A percentile compares a stretch with the other conserved stretches of the same genome.
These are phyloP conservation scores for Elymnias hypermnestra DNA, from an alignment of 1,140 invertebrate species.

Conservation along the genomic window DNA sequence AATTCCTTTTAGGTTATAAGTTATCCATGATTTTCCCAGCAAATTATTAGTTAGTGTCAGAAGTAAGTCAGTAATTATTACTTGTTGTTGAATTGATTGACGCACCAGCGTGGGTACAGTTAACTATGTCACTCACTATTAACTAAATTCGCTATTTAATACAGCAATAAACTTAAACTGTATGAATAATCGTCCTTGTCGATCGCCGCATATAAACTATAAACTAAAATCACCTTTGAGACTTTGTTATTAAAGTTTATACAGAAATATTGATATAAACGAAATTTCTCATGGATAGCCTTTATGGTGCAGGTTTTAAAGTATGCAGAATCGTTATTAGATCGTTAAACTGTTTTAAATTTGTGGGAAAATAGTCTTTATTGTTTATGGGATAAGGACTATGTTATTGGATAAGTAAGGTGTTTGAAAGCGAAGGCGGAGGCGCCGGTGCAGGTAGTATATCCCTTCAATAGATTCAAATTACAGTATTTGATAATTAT, in stretches of 20 bases:
- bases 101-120: conserved; percentile 10
- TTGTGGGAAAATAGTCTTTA: neutral
- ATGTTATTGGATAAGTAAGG: neutral
- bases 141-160: conserved; percentile 20
- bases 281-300: neutral
- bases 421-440: conserved; percentile 13
- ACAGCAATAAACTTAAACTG: conserved; percentile 9
- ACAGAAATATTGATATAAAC: neutral
- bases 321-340: neutral
- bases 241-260: neutral
- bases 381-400: neutral
- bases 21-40: no score
- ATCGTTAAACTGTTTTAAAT: neutral
- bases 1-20: no score
- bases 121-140: conserved; percentile 19
- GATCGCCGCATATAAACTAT: neutral
- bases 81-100: no score
- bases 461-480: no score
- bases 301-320: conserved; percentile 3
- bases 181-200: conserved; percentile 11
- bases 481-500: no score
- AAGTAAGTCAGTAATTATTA: no score
- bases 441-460: conserved; percentile 20
- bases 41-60: no score
- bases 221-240: neutral